Conservation (phyloP, 2,888 invertebrate genomes). For the Drosophila neoperkinsi region DNA sequence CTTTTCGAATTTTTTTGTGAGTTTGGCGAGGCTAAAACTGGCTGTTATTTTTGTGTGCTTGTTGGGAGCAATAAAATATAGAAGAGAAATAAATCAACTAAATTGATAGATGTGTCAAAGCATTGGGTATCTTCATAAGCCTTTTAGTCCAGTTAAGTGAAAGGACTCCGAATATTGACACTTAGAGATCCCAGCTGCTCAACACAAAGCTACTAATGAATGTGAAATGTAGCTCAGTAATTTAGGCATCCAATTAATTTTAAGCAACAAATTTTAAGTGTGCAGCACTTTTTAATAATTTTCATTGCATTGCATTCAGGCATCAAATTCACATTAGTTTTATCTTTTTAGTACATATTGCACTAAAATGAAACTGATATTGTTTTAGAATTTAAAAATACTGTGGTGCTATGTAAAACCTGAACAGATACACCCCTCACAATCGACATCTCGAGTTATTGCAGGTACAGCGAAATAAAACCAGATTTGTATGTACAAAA, state of each 20-base stretch:
- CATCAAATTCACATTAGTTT: neutral
- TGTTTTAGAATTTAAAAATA: neutral
- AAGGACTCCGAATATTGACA: neutral
- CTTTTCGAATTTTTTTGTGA: conserved; percentile 24
- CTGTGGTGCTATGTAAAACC: neutral
- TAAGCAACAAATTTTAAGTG: neutral
- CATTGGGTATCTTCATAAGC: neutral
- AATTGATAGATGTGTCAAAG: conserved; percentile 43
- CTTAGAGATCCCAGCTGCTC: neutral
- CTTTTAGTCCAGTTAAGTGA: conserved; percentile 10
- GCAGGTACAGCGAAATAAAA: conserved; percentile 2
- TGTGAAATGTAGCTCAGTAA: neutral
- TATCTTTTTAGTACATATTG: neutral
- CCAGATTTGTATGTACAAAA: conserved; percentile 9
- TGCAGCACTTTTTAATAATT: neutral
- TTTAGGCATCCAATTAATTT: neutral
- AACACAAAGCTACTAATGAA: neutral
- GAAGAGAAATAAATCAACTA: conserved; percentile 2
- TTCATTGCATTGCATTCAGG: no score
- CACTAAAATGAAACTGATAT: neutral
- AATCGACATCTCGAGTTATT: neutral
- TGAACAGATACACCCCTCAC: neutral
- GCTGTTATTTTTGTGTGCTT: conserved; percentile 15
- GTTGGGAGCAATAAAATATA: conserved; percentile 7
- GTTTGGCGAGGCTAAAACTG: neutral